These are phyloP conservation scores for Noctilio leporinus DNA, from an alignment of 2,113 vertebrate genomes.

Conservation along the genomic window DNA sequence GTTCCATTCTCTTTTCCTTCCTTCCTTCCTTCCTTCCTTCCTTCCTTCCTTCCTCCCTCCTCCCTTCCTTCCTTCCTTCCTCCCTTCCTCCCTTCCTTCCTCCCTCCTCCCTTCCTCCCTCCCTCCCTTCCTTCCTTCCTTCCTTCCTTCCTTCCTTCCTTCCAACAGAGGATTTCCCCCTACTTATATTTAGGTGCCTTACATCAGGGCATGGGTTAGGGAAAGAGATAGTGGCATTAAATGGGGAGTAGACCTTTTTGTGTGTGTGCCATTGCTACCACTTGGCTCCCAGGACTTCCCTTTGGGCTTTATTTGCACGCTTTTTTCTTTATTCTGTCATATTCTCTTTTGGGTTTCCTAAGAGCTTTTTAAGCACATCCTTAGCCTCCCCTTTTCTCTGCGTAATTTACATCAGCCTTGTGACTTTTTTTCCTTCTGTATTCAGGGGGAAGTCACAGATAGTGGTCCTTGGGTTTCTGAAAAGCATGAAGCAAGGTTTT, in stretches of 20 bases:
- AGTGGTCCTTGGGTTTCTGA: not conserved
- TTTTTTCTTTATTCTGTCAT: not conserved
- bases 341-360: not conserved
- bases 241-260: not conserved
- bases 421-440: not conserved
- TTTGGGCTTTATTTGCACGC: not conserved
- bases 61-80: not conserved
- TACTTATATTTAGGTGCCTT: constrained; percentile 31
- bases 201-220: not conserved
- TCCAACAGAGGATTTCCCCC: too few species aligned
- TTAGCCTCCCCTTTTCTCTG: not conserved
- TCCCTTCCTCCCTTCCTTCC: not conserved
- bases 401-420: not conserved
- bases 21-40: not conserved
- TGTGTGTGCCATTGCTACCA: not conserved
- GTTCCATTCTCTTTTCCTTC: not conserved
- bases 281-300: not conserved
- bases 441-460: not conserved
- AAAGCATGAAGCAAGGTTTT: not conserved
- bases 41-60: not conserved
- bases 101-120: not conserved
- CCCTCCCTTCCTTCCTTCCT: not conserved
- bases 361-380: not conserved
- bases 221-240: not conserved
- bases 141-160: not conserved